A percentile compares a stretch with the other conserved stretches of the same genome.
Conservation (phyloP, 2,888 invertebrate genomes). For the Unio delphinus region DNA sequence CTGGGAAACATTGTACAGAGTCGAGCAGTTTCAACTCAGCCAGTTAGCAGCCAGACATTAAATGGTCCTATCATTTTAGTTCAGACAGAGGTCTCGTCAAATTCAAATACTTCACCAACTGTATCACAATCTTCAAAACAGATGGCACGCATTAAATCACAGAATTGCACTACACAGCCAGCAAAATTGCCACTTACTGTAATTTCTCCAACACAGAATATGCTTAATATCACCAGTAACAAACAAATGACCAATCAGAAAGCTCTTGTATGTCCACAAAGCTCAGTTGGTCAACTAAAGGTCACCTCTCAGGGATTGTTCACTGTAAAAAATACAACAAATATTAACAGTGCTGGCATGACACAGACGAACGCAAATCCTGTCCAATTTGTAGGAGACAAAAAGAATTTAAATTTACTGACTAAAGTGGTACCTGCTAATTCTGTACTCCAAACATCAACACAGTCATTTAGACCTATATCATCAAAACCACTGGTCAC, state of each 20-base stretch:
- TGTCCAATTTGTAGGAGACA: not conserved
- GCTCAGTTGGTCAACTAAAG: slow-evolving; percentile 31
- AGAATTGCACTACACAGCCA: not conserved
- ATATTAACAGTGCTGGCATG: not conserved
- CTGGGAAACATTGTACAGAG: too few relatives aligned
- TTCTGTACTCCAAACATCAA: too few relatives aligned
- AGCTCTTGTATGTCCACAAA: not conserved
- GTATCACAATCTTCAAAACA: slow-evolving; percentile 2
- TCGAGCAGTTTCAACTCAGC: too few relatives aligned
- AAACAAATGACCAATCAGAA: not conserved
- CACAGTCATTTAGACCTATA: too few relatives aligned
- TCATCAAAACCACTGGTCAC: too few relatives aligned
- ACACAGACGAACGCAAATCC: not conserved
- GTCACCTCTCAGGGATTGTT: slow-evolving; percentile 50
- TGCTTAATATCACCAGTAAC: not conserved
- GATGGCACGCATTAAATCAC: slow-evolving; percentile 6
- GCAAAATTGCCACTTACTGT: slow-evolving; percentile 1
- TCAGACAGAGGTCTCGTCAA: too few relatives aligned
- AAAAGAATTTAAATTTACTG: not conserved
- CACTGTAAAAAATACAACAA: slow-evolving; percentile 4
- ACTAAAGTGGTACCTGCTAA: not conserved
- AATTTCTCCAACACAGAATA: not conserved
- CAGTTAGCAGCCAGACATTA: too few relatives aligned
- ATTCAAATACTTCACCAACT: too few relatives aligned
- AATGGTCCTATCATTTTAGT: too few relatives aligned